Evolutionary conservation across 2,797 vertebrate genomes (phyloP).

Genomic region (Urophycis tenuis): DNA sequence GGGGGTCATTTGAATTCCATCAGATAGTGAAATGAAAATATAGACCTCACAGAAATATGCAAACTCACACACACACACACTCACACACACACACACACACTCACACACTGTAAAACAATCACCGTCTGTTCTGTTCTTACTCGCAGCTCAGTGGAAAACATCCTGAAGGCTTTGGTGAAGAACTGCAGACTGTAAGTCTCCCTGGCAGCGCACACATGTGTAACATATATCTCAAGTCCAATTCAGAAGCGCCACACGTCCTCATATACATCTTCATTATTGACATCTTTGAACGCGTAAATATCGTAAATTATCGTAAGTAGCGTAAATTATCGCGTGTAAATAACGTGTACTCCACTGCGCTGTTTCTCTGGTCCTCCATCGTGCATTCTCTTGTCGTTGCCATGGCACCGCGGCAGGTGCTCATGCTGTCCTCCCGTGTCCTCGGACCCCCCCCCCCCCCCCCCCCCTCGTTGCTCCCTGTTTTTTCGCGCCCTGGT

Average conservation of each 20-base stretch:
- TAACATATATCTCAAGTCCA: conserved; percentile 28
- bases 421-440: too few relatives aligned
- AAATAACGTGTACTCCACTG: too few relatives aligned
- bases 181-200: conserved; percentile 94
- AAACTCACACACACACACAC: conserved; percentile 7
- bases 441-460: too few relatives aligned
- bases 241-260: background rate
- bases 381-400: too few relatives aligned
- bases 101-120: background rate
- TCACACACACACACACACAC: conserved; percentile 1
- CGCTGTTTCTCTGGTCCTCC: too few relatives aligned
- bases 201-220: background rate
- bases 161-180: conserved; percentile 95
- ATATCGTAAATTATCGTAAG: too few relatives aligned
- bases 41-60: background rate
- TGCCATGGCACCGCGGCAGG: too few relatives aligned
- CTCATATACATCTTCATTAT: background rate
- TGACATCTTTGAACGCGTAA: too few relatives aligned
- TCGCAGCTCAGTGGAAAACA: conserved; percentile 89
- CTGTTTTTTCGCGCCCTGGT: too few relatives aligned
- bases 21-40: conserved; percentile 2
- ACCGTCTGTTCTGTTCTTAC: background rate
- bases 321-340: too few relatives aligned
- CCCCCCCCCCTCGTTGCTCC: too few relatives aligned
- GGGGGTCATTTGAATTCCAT: conserved; percentile 10